These are phyloP conservation scores for Glossosoma conforme DNA, from an alignment of 1,140 invertebrate species.

Conservation along the genomic window DNA sequence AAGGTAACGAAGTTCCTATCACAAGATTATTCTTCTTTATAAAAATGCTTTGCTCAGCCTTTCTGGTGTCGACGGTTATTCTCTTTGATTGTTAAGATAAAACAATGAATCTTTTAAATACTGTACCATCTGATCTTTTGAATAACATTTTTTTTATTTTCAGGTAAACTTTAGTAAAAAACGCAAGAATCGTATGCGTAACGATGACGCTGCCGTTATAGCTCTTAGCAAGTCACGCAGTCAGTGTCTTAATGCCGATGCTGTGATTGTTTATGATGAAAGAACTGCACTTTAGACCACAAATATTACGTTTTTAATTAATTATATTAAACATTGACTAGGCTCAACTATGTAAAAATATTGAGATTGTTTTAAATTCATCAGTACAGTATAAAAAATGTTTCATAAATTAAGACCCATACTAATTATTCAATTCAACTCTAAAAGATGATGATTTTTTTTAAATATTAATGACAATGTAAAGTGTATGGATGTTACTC, in stretches of 20 bases:
- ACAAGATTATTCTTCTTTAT: too few relatives aligned
- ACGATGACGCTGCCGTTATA: constrained; percentile 69
- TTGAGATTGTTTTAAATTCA: too few relatives aligned
- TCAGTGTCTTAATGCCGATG: constrained; percentile 64
- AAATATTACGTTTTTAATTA: too few relatives aligned
- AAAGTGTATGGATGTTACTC: too few relatives aligned
- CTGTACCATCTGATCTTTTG: neutral
- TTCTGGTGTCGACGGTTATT: neutral
- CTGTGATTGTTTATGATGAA: constrained; percentile 70
- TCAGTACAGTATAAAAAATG: too few relatives aligned
- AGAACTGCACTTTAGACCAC: constrained; percentile 61
- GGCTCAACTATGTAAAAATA: too few relatives aligned
- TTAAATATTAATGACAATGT: too few relatives aligned
- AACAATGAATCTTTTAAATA: neutral
- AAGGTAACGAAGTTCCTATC: constrained; percentile 49
- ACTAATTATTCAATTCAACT: too few relatives aligned
- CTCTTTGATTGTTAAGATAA: neutral
- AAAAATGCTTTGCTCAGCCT: neutral
- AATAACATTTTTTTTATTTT: constrained; percentile 28
- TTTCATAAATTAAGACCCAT: too few relatives aligned
- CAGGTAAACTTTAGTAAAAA: constrained; percentile 68
- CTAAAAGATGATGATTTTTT: too few relatives aligned
- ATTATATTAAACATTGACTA: too few relatives aligned
- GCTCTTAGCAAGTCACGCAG: constrained; percentile 66
- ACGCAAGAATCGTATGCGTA: constrained; percentile 67